phyloP scores from a whole-genome alignment of 2,113 vertebrate genomes.

The Elgaria multicarinata region DNA sequence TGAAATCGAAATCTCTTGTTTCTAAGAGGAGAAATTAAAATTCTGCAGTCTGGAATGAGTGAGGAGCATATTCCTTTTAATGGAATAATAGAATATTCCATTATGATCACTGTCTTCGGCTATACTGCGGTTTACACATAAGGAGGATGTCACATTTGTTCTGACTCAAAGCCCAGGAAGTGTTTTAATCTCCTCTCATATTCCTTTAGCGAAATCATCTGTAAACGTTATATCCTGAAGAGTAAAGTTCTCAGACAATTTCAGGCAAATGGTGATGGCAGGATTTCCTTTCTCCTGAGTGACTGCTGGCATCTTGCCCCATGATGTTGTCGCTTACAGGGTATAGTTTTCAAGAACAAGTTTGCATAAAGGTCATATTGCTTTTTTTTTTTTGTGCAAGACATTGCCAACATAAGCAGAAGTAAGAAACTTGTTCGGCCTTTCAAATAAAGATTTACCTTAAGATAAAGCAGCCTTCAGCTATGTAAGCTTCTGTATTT shows the following conservation, averaged over 20 bases:
- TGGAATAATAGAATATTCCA: constrained; percentile 6
- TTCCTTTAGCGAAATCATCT: constrained; percentile 61
- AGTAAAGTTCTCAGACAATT: constrained; percentile 71
- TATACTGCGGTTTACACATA: constrained; percentile 37
- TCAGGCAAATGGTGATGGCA: constrained; percentile 68
- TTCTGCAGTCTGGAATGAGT: background rate
- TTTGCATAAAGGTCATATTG: constrained; percentile 26
- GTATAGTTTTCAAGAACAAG: constrained; percentile 37
- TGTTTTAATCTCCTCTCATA: constrained; percentile 55
- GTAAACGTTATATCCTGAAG: constrained; percentile 74
- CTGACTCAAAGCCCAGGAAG: constrained; percentile 69
- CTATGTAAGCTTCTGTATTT: background rate
- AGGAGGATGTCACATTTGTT: constrained; percentile 51
- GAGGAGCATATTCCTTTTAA: constrained; percentile 4
- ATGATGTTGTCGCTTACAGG: constrained; percentile 40
- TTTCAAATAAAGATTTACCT: constrained; percentile 4
- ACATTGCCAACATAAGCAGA: background rate
- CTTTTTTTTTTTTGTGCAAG: constrained; percentile 28
- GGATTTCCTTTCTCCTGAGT: constrained; percentile 77
- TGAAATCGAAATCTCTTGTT: background rate
- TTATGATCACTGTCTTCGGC: constrained; percentile 33
- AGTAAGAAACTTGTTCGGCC: background rate
- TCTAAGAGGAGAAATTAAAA: background rate
- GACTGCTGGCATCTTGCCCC: constrained; percentile 67
- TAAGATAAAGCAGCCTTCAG: background rate